Evolutionary conservation across 2,888 invertebrate genomes (phyloP), one percentile per base, ranked within the genome.

Genomic region (Eremobia ochroleuca): DNA sequence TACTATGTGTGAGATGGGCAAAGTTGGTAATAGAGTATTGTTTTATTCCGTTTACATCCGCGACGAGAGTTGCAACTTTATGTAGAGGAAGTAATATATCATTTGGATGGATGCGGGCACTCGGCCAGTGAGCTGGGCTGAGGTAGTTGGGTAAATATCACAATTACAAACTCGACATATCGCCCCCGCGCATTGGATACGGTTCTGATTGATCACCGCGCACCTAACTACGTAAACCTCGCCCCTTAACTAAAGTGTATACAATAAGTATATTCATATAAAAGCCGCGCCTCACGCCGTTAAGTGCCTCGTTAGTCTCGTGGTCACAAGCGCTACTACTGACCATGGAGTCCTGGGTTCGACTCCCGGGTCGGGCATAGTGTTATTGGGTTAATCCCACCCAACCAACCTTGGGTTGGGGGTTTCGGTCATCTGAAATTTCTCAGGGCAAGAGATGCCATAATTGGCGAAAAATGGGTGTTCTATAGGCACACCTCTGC

Each of bases 191-290:
- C 89, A 88, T 81, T 88, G 88, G 89, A 92, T 90, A 89, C 88
- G 82, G 71, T 74, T 40, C 88, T 94, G 93, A 94, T 94, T 91
- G 94, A 94, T 94, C 90, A 91, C 91, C 89, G 85, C 71, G 65
- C 72, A 79, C 78, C 79, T 85, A 86, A 86, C 87, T 83, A 85
- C 76, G 77, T 76, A 82, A 84, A 84, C 73, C 78, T 76, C 73
- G 25, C 74, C 75, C 67, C 31, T n/a, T 81, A 68, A 73, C 78
- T 79, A 79, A 73, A 77, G 68, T 68, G 78, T 74, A 79, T 79
- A 83, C 77, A 77, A 77, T 66, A 55, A 52, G 73, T 37, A 40
- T 59, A 58, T 25, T 1, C 13, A n/a, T 13, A 49, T 21, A 64
- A 68, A 58, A 68, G 61, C 61, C 11, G 31, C 21, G 13, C 34